A percentile compares a stretch with the other conserved stretches of the same genome.
phyloP scores from a whole-genome alignment of 2,113 vertebrate genomes.

The Anas platyrhynchos region DNA sequence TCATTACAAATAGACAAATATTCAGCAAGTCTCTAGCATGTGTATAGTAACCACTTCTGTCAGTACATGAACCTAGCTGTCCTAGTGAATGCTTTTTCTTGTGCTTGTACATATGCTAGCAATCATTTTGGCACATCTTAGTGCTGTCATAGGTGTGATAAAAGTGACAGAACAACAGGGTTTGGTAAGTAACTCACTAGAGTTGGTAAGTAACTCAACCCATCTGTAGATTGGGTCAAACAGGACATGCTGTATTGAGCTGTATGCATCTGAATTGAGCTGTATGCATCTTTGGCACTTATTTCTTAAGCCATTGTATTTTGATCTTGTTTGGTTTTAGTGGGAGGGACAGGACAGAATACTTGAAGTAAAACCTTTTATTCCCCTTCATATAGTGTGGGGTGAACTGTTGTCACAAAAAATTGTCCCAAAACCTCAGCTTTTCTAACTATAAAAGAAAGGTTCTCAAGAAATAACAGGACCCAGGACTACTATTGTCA shows the following conservation, averaged over 20 bases:
- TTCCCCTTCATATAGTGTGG: not conserved
- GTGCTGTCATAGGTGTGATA: not conserved
- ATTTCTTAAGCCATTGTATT: not conserved
- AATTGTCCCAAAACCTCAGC: not conserved
- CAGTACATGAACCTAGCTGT: not conserved
- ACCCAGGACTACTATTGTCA: not conserved
- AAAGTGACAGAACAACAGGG: not conserved
- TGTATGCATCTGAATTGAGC: not conserved
- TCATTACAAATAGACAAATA: not conserved
- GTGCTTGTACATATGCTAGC: not conserved
- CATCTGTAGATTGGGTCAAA: not conserved
- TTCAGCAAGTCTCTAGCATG: not conserved
- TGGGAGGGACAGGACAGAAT: not conserved
- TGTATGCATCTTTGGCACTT: not conserved
- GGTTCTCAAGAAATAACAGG: not conserved
- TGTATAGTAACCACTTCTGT: not conserved
- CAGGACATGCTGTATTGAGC: not conserved
- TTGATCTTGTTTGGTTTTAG: not conserved
- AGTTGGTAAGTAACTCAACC: not conserved
- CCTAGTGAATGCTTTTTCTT: not conserved
- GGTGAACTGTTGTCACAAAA: not conserved
- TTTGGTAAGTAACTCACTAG: not conserved
- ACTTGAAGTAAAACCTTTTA: not conserved
- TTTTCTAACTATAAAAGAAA: not conserved
- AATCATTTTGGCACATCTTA: not conserved